phyloP scores from a whole-genome alignment of 2,113 vertebrate genomes.

The Anoura caudifer region DNA sequence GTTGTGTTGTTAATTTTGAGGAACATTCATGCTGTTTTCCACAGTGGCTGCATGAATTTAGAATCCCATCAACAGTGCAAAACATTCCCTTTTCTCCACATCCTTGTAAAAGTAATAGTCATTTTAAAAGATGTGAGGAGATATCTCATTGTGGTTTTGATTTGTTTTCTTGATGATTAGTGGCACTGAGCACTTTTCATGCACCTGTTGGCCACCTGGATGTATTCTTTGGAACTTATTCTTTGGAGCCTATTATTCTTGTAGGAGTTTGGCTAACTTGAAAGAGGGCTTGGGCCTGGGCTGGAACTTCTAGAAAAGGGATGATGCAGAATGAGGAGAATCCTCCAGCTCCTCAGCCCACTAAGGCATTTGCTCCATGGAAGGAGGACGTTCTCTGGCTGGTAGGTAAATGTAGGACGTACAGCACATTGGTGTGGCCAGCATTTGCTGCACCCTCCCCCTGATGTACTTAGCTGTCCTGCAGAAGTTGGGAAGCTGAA shows the following conservation, averaged over 20 bases:
- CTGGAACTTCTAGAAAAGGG: neutral
- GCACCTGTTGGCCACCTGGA: neutral
- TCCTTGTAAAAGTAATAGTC: neutral
- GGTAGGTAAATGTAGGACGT: neutral
- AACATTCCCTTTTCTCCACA: neutral
- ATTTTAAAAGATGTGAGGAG: neutral
- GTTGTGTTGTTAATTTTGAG: neutral
- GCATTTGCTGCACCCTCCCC: neutral
- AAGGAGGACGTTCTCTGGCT: neutral
- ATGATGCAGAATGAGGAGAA: neutral
- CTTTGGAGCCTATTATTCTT: neutral
- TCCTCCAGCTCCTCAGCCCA: neutral
- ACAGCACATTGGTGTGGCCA: neutral
- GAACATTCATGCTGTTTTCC: neutral
- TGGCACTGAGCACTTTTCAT: neutral
- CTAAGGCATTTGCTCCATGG: neutral
- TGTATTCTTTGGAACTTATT: neutral
- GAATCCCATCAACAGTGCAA: too few relatives aligned
- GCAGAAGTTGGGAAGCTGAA: neutral
- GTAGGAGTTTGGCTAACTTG: neutral
- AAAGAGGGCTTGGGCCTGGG: neutral
- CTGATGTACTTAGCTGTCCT: neutral
- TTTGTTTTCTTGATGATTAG: neutral
- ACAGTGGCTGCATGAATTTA: neutral
- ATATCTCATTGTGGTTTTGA: neutral